Conservation (phyloP, 1,140 invertebrate genomes). For the Lepidotrigona ventralis region DNA sequence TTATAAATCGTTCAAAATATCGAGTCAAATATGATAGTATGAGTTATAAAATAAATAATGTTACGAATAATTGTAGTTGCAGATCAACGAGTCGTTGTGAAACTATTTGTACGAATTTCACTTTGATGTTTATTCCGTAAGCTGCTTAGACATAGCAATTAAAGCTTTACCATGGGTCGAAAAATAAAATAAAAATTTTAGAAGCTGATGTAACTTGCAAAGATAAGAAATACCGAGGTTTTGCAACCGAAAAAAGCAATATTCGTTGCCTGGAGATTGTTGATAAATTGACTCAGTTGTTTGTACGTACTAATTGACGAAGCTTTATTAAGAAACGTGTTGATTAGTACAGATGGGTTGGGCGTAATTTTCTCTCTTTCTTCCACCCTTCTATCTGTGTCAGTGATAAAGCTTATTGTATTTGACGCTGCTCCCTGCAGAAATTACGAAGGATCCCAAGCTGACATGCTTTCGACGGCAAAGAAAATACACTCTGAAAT, state of each 20-base stretch:
- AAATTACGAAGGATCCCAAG: background rate
- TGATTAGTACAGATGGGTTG: background rate
- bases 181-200: background rate
- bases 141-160: background rate
- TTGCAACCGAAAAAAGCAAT: background rate
- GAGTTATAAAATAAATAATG: too few species aligned
- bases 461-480: background rate
- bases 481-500: constrained; percentile 15
- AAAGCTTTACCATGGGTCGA: background rate
- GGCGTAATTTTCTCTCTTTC: background rate
- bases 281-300: background rate
- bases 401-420: background rate
- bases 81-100: too few species aligned
- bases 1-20: background rate
- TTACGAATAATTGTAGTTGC: background rate
- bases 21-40: background rate
- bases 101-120: background rate
- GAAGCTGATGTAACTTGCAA: too few species aligned
- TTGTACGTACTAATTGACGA: background rate
- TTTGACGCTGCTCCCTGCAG: constrained; percentile 8
- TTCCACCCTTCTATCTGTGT: background rate
- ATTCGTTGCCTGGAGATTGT: background rate
- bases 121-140: background rate
- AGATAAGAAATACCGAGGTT: background rate
- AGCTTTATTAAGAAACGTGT: background rate